Evolutionary conservation across 1,140 invertebrate species (phyloP).

Genomic region (Luehdorfia chinensis): DNA sequence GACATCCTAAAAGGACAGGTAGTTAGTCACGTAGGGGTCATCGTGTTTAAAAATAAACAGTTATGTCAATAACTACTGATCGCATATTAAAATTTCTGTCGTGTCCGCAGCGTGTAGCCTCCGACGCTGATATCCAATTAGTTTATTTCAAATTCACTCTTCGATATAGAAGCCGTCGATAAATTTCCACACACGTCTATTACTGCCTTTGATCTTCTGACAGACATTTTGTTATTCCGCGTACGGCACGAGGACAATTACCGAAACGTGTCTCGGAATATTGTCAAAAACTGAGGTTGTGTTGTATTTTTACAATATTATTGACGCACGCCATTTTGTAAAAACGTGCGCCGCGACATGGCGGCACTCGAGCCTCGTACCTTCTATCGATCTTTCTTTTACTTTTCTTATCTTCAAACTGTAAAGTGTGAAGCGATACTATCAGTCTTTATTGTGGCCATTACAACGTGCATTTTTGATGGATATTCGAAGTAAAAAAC

Average conservation of each 20-base stretch:
- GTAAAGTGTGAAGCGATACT: constrained; percentile 51
- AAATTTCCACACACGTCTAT: constrained; percentile 72
- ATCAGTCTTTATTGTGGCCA: constrained; percentile 54
- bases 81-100: constrained; percentile 45
- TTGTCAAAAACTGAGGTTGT: constrained; percentile 59
- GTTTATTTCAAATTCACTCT: constrained; percentile 55
- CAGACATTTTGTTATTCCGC: constrained; percentile 61
- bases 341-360: constrained; percentile 31
- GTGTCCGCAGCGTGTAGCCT: constrained; percentile 22
- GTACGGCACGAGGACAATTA: constrained; percentile 58
- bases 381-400: constrained; percentile 44
- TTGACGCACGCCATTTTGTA: constrained; percentile 52
- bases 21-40: constrained; percentile 9
- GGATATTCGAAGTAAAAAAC: constrained; percentile 57
- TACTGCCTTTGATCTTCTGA: constrained; percentile 69
- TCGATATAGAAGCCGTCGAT: constrained; percentile 55
- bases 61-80: constrained; percentile 35
- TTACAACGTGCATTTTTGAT: constrained; percentile 69
- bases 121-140: constrained; percentile 43
- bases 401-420: constrained; percentile 43
- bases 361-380: constrained; percentile 28
- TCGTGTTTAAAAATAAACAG: constrained; percentile 32
- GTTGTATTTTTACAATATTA: constrained; percentile 28
- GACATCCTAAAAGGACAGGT: neutral
- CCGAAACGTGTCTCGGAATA: constrained; percentile 58